Percentiles rank a stretch among this genome's conserved stretches.
phyloP scores from a whole-genome alignment of 2,888 invertebrate genomes.

The Caenorhabditis panamensis region DNA sequence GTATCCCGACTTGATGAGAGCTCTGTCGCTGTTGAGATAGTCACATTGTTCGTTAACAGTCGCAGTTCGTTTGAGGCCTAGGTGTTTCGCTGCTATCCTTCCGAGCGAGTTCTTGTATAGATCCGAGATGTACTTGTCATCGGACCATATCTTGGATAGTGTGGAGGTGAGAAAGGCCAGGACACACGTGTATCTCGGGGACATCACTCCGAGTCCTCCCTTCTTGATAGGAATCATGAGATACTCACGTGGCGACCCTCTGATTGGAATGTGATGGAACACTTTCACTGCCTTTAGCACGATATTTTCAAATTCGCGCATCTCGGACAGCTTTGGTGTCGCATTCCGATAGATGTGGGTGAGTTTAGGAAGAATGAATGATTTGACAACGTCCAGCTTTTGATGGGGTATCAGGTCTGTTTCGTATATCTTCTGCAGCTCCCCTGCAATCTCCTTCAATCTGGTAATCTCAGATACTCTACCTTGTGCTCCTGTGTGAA shows the following conservation, averaged over 20 bases:
- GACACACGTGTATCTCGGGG: background rate
- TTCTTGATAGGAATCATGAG: conserved; percentile 8
- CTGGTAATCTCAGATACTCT: conserved; percentile 1
- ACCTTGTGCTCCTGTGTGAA: conserved; percentile 3
- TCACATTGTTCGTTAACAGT: background rate
- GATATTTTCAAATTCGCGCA: conserved; percentile 4
- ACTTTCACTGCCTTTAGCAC: background rate
- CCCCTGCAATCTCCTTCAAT: background rate
- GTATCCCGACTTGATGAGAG: background rate
- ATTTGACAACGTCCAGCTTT: conserved; percentile 42
- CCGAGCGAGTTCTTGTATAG: background rate
- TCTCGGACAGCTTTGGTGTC: background rate
- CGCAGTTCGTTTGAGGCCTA: background rate
- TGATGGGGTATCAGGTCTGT: conserved; percentile 42
- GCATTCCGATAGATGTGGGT: conserved; percentile 20
- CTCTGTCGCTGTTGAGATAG: background rate
- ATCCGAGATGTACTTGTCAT: background rate
- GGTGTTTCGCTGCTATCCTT: background rate
- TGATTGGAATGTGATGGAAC: conserved; percentile 3
- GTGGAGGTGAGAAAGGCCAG: background rate
- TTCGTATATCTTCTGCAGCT: conserved; percentile 4
- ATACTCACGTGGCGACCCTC: conserved; percentile 18
- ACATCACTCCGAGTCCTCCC: conserved; percentile 21
- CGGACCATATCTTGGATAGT: background rate
- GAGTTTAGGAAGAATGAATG: conserved; percentile 44